These are phyloP conservation scores for Microtus richardsoni DNA, from an alignment of 2,113 vertebrate genomes.

Conservation along the genomic window DNA sequence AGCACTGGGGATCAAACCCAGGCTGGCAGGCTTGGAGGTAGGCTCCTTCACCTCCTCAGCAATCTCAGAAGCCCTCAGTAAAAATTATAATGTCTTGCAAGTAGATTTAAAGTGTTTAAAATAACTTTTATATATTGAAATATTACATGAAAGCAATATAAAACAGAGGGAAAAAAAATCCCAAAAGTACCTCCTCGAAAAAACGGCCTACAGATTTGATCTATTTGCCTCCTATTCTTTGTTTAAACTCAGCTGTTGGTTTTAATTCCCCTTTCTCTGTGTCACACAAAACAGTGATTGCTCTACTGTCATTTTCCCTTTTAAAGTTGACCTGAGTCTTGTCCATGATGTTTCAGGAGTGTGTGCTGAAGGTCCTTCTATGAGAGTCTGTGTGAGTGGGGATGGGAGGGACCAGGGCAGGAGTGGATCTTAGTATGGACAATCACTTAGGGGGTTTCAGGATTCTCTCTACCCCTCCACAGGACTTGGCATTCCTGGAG, in stretches of 20 bases:
- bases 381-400: background rate
- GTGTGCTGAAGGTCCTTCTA: background rate
- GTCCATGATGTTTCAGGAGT: background rate
- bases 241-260: background rate
- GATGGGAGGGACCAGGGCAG: too few species aligned
- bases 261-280: background rate
- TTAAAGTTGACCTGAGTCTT: conserved; percentile 14
- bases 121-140: background rate
- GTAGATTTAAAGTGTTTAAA: background rate
- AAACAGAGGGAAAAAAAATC: background rate
- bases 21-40: background rate
- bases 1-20: background rate
- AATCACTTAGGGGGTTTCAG: background rate
- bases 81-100: background rate
- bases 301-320: background rate
- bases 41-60: too few species aligned
- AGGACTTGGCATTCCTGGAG: background rate
- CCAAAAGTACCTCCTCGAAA: background rate
- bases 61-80: background rate
- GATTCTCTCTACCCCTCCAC: background rate
- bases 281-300: conserved; percentile 5
- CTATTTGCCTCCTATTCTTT: background rate
- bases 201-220: background rate
- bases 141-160: background rate
- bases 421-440: background rate